Percentiles rank a stretch among this genome's conserved stretches.
Conservation (phyloP, 1,140 invertebrate species). For the Euura lappo region DNA sequence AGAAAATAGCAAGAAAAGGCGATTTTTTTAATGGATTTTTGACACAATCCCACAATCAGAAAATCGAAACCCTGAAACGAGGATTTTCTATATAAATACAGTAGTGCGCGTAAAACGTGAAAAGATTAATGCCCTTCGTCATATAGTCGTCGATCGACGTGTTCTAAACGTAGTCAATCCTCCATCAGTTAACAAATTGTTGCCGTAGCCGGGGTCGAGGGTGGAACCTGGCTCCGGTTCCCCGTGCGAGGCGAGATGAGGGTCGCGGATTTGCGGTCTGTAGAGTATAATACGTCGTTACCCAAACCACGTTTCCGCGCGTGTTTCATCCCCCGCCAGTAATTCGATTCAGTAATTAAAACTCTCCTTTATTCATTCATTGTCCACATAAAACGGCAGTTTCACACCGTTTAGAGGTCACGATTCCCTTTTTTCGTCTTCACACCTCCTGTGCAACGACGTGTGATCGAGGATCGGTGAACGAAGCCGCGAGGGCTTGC, state of each 20-base stretch:
- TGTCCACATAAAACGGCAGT: background rate
- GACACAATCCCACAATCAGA: too few species aligned
- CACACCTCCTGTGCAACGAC: too few species aligned
- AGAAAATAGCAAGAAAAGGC: too few species aligned
- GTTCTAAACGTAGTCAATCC: constrained; percentile 39
- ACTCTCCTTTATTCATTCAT: background rate
- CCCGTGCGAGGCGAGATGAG: constrained; percentile 26
- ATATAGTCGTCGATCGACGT: too few species aligned
- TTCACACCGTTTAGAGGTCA: background rate
- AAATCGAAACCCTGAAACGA: too few species aligned
- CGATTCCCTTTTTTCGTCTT: too few species aligned
- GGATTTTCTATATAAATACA: too few species aligned
- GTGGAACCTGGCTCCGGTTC: background rate
- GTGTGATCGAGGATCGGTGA: background rate
- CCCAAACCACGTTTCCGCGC: constrained; percentile 46
- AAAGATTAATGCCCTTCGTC: too few species aligned
- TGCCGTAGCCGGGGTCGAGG: constrained; percentile 22
- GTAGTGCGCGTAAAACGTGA: too few species aligned
- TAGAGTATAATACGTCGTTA: constrained; percentile 57
- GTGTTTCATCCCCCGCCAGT: constrained; percentile 23
- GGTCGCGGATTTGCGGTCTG: constrained; percentile 48
- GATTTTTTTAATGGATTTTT: too few species aligned
- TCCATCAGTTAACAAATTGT: constrained; percentile 58
- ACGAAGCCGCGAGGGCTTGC: background rate
- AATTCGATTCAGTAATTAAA: constrained; percentile 20